Evolutionary conservation across 2,113 vertebrate species (phyloP), one percentile per base, ranked within the genome.

Genomic region (Barnardius zonarius): DNA sequence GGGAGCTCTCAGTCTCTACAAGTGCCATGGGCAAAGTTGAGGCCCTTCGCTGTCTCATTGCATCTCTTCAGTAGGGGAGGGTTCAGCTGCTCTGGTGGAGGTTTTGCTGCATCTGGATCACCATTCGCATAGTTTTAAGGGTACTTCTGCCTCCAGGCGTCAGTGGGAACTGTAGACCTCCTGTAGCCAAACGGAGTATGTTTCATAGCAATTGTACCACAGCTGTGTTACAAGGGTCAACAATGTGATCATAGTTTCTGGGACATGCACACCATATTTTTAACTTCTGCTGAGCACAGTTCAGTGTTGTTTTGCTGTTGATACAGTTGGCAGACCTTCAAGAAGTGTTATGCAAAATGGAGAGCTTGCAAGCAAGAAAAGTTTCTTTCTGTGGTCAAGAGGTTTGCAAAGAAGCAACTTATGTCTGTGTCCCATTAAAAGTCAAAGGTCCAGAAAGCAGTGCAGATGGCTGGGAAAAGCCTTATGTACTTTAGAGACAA

Each of bases 41-140:
- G 59, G 39, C 67, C 75, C 59, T 66, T 63, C 1, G 1, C 37
- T 91, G 70, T 90, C 93, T 94, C 82, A 54, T 83, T 83, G 44
- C 43, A 94, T 94, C 75, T 95, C 84, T 82, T 96, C 90, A 95
- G 37, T 7, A 61, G 7, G 86, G 49, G 30, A 83, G 67, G n/a
- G 67, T 80, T 95, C 94, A 96, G 31, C 43, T 77, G 72, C 59
- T 90, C 49, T 62, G 39, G 19, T 80, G 28, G 41, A 57, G 74
- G 48, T 80, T 83, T 83, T 80, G 59, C 57, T 63, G 52, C 43
- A 52, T n/a, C 57, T 73, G 55, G 66, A 94, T 86, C 52, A 41
- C 37, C 6, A 2, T 75, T 90, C 9, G 1, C 1, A 0, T 30
- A 46, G 22, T 77, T 46, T 17, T 27, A 59, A 62, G 44, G 54